phyloP scores from a whole-genome alignment of 2,888 invertebrate genomes.

The Helleia helle region DNA sequence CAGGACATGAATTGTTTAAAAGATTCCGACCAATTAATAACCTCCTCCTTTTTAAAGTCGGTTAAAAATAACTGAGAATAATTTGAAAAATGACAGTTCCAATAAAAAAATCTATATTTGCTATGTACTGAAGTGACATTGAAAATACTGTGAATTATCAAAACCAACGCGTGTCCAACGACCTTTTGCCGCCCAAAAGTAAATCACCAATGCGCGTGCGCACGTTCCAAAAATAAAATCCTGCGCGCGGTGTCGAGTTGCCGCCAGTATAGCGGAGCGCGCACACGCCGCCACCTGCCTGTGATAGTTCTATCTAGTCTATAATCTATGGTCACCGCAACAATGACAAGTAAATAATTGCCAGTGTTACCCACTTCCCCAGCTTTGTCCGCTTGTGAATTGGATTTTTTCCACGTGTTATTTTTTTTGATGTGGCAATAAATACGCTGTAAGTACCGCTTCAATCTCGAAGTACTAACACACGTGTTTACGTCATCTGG shows the following conservation, averaged over 20 bases:
- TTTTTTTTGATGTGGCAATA: slow-evolving; percentile 48
- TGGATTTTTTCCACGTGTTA: slow-evolving; percentile 43
- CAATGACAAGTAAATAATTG: slow-evolving; percentile 56
- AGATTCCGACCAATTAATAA: too few relatives aligned
- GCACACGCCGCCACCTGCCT: slow-evolving; percentile 41
- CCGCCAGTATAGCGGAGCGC: slow-evolving; percentile 48
- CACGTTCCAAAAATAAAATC: slow-evolving; percentile 53
- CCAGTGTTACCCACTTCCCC: slow-evolving; percentile 14
- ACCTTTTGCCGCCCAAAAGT: slow-evolving; percentile 65
- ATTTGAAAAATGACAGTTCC: too few relatives aligned
- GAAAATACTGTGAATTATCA: slow-evolving; percentile 16
- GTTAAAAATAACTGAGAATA: neutral
- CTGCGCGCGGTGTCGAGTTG: slow-evolving; percentile 56
- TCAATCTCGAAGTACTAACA: slow-evolving; percentile 24
- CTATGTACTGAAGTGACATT: slow-evolving; percentile 15
- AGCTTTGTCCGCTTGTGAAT: slow-evolving; percentile 41
- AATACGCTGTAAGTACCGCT: slow-evolving; percentile 59
- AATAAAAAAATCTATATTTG: too few relatives aligned
- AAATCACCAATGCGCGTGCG: slow-evolving; percentile 47
- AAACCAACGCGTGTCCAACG: slow-evolving; percentile 60
- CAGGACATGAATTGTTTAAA: too few relatives aligned
- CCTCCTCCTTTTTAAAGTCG: too few relatives aligned
- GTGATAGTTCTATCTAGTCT: slow-evolving; percentile 66
- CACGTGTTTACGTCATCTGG: too few relatives aligned
- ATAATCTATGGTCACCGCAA: slow-evolving; percentile 28